Evolutionary conservation across 2,113 vertebrate species (phyloP), one percentile per base, ranked within the genome.

Genomic region (Prunella fulvescens): DNA sequence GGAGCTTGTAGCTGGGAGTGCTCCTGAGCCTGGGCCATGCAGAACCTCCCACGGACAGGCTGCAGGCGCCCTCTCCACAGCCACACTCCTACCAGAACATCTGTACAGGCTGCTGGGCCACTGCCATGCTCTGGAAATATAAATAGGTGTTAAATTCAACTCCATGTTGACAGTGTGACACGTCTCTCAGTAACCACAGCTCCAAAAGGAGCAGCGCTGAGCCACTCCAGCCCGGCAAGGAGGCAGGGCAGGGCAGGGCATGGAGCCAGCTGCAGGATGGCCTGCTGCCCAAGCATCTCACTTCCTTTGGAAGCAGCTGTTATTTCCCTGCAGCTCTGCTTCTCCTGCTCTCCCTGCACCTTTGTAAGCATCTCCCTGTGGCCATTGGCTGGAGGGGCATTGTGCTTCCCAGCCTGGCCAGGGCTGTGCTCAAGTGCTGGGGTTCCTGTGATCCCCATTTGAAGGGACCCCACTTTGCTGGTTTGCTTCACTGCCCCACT

Each of bases 111-210:
- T 94, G 54, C 77, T 96, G 83, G 79, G 62, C 58, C 31, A 33
- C 71, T 77, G 82, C 73, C 88, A 92, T 3, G 23, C 67, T 70
- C 60, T 94, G 86, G 71, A 96, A 94, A 95, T 89, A 81, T 71
- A 95, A 77, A 78, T 90, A 96, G 92, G 88, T 90, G 89, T 82
- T 94, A 86, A 92, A 95, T 72, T 93, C 94, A 84, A 65, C 50
- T 90, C 80, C 84, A 81, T 69, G 91, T 83, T 92, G 92, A 97
- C 90, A 94, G 44, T 3, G 73, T 90, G 86, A 95, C 96, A 95
- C 94, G 82, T 88, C 91, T 93, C 93, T 86, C 93, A 77, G 85
- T 72, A 95, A 97, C 89, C 54, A 88, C 80, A 92, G 88, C 81
- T 96, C 90, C 91, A 81, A 92, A 92, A 90, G 84, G 76, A 93